Base-by-base conservation (phyloP, 1,140 invertebrate genomes). In the Cherax destructor region DNA sequence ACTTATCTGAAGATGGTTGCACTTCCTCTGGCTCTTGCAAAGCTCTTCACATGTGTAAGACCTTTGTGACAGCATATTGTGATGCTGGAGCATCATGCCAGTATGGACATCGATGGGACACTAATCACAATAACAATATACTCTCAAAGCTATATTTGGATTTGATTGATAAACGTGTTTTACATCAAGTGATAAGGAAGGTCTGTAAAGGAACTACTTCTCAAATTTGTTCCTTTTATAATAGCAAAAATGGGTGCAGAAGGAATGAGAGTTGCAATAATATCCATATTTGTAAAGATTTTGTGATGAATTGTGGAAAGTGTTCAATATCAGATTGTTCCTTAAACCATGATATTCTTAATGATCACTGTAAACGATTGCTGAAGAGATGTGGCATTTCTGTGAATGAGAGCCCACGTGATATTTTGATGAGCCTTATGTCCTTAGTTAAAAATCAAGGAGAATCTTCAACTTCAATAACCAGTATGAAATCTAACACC, bases 111-210 rank as follows among this genome's bases (percentile, higher is more conserved):
- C 56, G 77, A 65, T 85, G 61, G 24, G 83, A 91, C 30, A 91
- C 88, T 24, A 69, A 85, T 30, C 88, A 91, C 76, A 91, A 91
- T 24, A 72, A 18, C 5, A 30, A 30, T 7, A 18, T 91, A 30
- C 88, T 91, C 61, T 91, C 88, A 65, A 91, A 91, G 52, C 24
- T 85, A 0, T 86, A 91, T 52, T 61, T 91, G 21, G 83, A 85
- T 30, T 72, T 79, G 76, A 91, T 91, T 65, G 59, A 86, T 49
- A 85, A 56, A 80, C 30, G 50, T 24, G 56, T 56, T 10, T 47
- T 91, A 2, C 56, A 41, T 52, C 10, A 18, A 11, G 24, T 91
- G 4, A 80, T 91, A 4, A 85, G 56, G 61, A 91, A 91, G 56
- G 61, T 91, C 3, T 91, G 52, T n/a, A 83, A 79, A 50, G 88